Conservation (phyloP, 2,797 vertebrate species). For the Pelochelys cantorii region DNA sequence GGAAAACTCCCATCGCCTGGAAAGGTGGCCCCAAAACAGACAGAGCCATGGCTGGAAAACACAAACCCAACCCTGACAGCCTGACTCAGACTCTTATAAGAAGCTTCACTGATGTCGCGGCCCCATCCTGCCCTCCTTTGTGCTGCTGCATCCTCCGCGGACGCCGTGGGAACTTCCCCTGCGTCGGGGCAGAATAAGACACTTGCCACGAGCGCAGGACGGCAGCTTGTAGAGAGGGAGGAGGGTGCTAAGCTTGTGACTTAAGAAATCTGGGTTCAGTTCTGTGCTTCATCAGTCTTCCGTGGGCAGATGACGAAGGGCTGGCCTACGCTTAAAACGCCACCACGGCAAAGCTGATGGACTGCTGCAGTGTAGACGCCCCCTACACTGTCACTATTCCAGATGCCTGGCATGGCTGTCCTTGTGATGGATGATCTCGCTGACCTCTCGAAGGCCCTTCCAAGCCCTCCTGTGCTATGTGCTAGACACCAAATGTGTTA, state of each 20-base stretch:
- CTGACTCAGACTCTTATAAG: not conserved
- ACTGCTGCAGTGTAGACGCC: not conserved
- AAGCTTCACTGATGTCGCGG: not conserved
- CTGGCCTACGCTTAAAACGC: not conserved
- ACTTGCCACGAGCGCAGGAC: not conserved
- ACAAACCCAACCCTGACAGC: not conserved
- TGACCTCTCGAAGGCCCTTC: not conserved
- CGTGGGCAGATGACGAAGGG: not conserved
- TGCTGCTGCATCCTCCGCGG: not conserved
- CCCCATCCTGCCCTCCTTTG: not conserved
- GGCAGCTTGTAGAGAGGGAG: not conserved
- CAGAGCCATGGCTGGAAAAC: not conserved
- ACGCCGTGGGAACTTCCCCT: not conserved
- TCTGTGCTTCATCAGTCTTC: too few species aligned
- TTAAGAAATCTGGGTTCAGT: not conserved
- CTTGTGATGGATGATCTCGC: too few species aligned
- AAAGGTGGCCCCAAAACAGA: not conserved
- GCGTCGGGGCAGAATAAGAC: not conserved
- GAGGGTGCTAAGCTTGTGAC: not conserved
- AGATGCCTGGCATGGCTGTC: not conserved
- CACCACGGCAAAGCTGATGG: rapidly evolving
- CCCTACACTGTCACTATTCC: not conserved
- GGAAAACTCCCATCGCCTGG: not conserved
- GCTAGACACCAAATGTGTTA: too few species aligned
- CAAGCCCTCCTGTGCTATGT: too few species aligned